These are phyloP conservation scores for Chrysomela aeneicollis DNA, from an alignment of 2,888 invertebrate genomes.

Conservation along the genomic window DNA sequence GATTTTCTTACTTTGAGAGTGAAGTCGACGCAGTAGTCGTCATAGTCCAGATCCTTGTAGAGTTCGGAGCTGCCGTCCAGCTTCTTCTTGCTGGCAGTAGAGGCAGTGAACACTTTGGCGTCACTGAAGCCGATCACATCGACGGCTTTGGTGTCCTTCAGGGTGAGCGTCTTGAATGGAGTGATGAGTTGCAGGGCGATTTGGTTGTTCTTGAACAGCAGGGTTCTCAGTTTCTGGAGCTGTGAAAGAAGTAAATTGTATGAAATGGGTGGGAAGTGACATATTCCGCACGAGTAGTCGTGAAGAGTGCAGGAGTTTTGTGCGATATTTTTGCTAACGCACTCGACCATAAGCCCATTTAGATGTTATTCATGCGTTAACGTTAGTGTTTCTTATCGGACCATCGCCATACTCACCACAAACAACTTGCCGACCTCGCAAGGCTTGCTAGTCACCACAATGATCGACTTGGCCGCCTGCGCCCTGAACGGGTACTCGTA, in stretches of 20 bases:
- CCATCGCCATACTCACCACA: constrained; percentile 64
- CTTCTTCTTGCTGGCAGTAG: constrained; percentile 70
- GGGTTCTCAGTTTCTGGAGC: constrained; percentile 51
- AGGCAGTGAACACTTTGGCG: constrained; percentile 69
- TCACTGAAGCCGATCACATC: constrained; percentile 70
- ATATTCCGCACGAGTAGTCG: too few relatives aligned
- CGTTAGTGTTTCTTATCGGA: too few relatives aligned
- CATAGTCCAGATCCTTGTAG: constrained; percentile 65
- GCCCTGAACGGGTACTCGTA: constrained; percentile 77
- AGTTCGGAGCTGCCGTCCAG: constrained; percentile 66
- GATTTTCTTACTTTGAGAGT: constrained; percentile 71
- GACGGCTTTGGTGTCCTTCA: constrained; percentile 66
- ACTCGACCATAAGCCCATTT: too few relatives aligned
- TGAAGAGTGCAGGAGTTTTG: too few relatives aligned
- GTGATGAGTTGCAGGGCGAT: constrained; percentile 70
- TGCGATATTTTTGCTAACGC: too few relatives aligned
- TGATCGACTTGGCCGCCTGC: constrained; percentile 76
- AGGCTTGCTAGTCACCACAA: constrained; percentile 70
- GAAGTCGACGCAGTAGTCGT: constrained; percentile 74
- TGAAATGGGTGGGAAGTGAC: too few relatives aligned
- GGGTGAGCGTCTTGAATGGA: constrained; percentile 64
- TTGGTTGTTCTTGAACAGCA: constrained; percentile 65
- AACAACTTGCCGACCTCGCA: constrained; percentile 67
- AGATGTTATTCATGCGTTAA: too few relatives aligned
- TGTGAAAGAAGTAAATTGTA: constrained; percentile 43